These are phyloP conservation scores for Henricia sp. DNA, from an alignment of 53 echinoderm and acorn worm genomes.

Conservation along the genomic window DNA sequence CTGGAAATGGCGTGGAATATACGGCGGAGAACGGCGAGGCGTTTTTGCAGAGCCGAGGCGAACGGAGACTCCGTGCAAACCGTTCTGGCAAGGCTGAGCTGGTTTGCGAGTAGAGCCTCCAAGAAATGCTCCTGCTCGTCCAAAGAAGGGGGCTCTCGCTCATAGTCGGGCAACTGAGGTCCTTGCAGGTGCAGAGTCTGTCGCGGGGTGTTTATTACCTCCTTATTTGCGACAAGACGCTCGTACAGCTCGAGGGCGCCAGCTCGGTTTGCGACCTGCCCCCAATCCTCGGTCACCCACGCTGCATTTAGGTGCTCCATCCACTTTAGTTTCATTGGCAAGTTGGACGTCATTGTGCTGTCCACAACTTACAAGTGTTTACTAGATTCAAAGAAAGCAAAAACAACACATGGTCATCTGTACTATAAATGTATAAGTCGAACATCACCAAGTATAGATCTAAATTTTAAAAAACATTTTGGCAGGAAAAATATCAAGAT, in stretches of 20 bases:
- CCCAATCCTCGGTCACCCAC: conserved; percentile 95
- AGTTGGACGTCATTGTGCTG: conserved; percentile 73
- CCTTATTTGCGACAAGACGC: conserved; percentile 88
- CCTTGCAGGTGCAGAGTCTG: conserved; percentile 92
- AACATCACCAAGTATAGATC: too few relatives aligned
- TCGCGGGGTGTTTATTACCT: conserved; percentile 80
- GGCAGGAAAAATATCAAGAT: too few relatives aligned
- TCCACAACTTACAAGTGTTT: neutral
- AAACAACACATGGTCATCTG: neutral
- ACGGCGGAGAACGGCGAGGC: conserved; percentile 80
- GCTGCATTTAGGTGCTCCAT: conserved; percentile 97
- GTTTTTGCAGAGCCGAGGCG: conserved; percentile 79
- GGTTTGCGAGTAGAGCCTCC: conserved; percentile 79
- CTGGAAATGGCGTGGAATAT: conserved; percentile 92
- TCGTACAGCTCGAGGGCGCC: conserved; percentile 84
- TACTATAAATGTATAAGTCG: neutral
- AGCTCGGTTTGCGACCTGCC: conserved; percentile 83
- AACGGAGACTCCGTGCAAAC: conserved; percentile 95
- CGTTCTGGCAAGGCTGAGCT: conserved; percentile 83
- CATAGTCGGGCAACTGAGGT: conserved; percentile 96
- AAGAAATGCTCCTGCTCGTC: conserved; percentile 97
- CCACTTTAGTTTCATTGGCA: conserved; percentile 92
- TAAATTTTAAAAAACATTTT: too few relatives aligned
- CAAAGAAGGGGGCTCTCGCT: conserved; percentile 79
- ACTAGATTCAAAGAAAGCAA: neutral